Evolutionary conservation across 2,888 invertebrate genomes (phyloP).

Genomic region (Lithophane ornitopus): DNA sequence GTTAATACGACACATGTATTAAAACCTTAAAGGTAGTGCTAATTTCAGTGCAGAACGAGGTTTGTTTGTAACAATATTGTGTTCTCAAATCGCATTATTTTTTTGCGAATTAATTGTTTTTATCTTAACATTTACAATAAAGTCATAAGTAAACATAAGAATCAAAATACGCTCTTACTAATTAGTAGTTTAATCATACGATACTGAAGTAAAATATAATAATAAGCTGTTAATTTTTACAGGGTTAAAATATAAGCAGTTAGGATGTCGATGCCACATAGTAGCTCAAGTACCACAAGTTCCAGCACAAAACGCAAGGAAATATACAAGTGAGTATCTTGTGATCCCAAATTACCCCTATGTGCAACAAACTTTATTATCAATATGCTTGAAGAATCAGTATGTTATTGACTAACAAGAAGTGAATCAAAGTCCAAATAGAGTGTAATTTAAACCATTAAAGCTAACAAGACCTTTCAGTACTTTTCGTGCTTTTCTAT

Average conservation of each 20-base stretch:
- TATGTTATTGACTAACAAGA: background rate
- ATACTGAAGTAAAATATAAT: background rate
- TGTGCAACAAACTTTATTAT: background rate
- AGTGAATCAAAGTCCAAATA: conserved; percentile 28
- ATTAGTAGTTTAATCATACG: background rate
- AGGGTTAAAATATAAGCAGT: conserved; percentile 45
- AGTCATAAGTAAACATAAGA: background rate
- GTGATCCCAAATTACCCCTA: background rate
- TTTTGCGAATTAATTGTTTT: conserved; percentile 39
- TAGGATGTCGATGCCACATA: conserved; percentile 89
- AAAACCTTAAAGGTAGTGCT: conserved; percentile 18
- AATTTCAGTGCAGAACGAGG: conserved; percentile 37
- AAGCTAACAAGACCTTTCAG: no score
- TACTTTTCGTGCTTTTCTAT: no score
- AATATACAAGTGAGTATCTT: conserved; percentile 87
- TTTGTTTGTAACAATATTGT: conserved; percentile 48
- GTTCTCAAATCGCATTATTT: conserved; percentile 31
- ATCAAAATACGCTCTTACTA: background rate
- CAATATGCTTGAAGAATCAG: background rate
- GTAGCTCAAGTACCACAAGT: conserved; percentile 87
- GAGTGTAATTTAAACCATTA: no score
- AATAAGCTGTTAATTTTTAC: conserved; percentile 18
- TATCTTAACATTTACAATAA: background rate
- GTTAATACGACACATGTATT: conserved; percentile 21
- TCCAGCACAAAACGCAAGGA: conserved; percentile 89